phyloP scores from a whole-genome alignment of 2,113 vertebrate genomes.

The Callithrix jacchus region DNA sequence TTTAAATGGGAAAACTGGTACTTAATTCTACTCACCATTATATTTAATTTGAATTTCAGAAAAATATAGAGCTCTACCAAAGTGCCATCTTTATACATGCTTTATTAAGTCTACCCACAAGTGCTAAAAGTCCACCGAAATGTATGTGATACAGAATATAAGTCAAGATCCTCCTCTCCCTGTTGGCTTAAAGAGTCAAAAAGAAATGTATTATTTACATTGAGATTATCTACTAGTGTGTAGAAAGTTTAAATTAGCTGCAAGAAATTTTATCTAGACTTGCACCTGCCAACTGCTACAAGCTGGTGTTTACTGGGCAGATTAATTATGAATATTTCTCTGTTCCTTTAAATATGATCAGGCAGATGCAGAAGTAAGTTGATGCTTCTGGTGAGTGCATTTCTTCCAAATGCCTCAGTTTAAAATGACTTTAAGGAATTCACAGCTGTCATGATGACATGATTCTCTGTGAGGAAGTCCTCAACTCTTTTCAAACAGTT shows the following conservation, averaged over 20 bases:
- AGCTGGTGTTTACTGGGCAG: constrained; percentile 86
- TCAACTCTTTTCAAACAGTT: constrained; percentile 66
- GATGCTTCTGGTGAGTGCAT: constrained; percentile 70
- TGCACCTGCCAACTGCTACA: constrained; percentile 85
- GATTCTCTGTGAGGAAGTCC: constrained; percentile 60
- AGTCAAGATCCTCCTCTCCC: background rate
- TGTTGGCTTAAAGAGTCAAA: constrained; percentile 57
- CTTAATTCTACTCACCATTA: background rate
- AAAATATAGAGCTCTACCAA: background rate
- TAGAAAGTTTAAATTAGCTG: constrained; percentile 89
- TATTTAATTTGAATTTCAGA: background rate
- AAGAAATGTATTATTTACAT: constrained; percentile 85
- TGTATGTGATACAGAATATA: background rate
- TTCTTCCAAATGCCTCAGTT: constrained; percentile 79
- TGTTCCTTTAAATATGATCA: constrained; percentile 84
- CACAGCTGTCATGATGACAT: no score
- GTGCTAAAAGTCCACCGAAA: background rate
- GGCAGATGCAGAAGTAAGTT: constrained; percentile 83
- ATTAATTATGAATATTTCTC: constrained; percentile 86
- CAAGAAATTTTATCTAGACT: constrained; percentile 87
- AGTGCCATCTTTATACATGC: background rate
- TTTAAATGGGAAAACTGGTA: background rate
- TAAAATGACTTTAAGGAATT: no score
- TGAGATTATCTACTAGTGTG: constrained; percentile 84
- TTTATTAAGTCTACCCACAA: background rate